Base-by-base conservation (phyloP, 2,113 vertebrate species). In the Oophaga pumilio region DNA sequence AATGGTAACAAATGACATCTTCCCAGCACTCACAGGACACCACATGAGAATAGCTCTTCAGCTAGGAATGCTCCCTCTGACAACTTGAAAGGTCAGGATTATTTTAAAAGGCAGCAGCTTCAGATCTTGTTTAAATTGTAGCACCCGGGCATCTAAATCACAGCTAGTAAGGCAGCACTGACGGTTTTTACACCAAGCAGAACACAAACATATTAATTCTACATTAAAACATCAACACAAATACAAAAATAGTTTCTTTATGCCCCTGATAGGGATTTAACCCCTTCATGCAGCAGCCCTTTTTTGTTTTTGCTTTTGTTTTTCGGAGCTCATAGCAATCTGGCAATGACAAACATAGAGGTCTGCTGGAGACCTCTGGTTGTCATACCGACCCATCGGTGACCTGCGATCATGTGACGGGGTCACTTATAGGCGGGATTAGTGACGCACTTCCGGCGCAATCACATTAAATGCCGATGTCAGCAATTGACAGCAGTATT, bases 81-180 rank as follows among this genome's bases (percentile, higher is more conserved):
- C 87, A 84, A 60, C 57, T 88, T 13, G 8, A 88, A 88, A 88
- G 87, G 87, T 88, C 87, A 88, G 71, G 73, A 77, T 76, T 88
- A 88, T 84, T 88, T 88, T 88, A 88, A 88, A 88, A 84, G 77
- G 71, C 68, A 83, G 52, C 49, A 56, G 59, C 64, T 26, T 77
- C 68, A 28, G 49, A 12, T 22, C 79, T 87, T 87, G 77, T 79
- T 82, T 83, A 66, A 83, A 76, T 76, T 83, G 56, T 71, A 76
- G 66, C 15, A 49, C 22, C 59, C 18, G 10, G 43, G 18, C 59
- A 76, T 74, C 68, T 77, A 76, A 83, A 77, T 69, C 85, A 80
- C 18, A 53, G 15, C 18, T 68, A 64, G 78, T 6, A 33, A 66
- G 22, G 50, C 22, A 24, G 28, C 5, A 4, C 18, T 6, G 64